Conservation (phyloP, 2,888 invertebrate genomes). For the Pterostichus madidus region DNA sequence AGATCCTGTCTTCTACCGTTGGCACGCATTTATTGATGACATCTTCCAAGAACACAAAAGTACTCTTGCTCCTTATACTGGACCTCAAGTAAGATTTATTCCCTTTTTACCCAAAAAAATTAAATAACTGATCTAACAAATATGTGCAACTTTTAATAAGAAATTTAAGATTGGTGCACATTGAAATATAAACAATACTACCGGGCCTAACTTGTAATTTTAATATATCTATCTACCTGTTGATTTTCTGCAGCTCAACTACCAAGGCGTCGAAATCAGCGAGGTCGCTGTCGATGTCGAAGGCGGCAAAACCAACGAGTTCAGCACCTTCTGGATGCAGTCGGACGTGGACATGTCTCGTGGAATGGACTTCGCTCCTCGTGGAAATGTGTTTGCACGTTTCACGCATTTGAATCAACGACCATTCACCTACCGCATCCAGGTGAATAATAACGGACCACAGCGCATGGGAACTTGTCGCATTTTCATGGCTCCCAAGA, state of each 20-base stretch:
- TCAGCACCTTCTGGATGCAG: constrained; percentile 87
- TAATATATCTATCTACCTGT: background rate
- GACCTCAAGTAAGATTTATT: constrained; percentile 77
- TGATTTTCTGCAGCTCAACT: constrained; percentile 80
- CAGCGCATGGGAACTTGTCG: constrained; percentile 81
- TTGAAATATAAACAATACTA: too few species aligned
- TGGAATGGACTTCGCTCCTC: constrained; percentile 88
- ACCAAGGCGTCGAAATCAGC: constrained; percentile 81
- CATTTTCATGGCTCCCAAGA: constrained; percentile 83
- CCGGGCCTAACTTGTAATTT: too few species aligned
- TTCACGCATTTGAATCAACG: constrained; percentile 88
- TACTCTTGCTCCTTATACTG: constrained; percentile 82
- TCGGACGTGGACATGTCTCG: constrained; percentile 86
- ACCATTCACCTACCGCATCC: constrained; percentile 82
- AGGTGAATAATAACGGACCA: constrained; percentile 80
- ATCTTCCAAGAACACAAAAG: constrained; percentile 86
- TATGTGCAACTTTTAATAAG: background rate
- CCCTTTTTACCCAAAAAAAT: background rate
- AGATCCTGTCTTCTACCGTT: constrained; percentile 90
- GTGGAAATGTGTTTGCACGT: constrained; percentile 84
- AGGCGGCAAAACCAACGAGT: constrained; percentile 78
- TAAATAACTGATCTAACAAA: too few species aligned
- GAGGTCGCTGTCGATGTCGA: constrained; percentile 78
- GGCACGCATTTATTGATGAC: constrained; percentile 88
- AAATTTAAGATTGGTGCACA: too few species aligned